Base-by-base conservation (phyloP, 2,113 vertebrate genomes). In the Stigmatopora argus region DNA sequence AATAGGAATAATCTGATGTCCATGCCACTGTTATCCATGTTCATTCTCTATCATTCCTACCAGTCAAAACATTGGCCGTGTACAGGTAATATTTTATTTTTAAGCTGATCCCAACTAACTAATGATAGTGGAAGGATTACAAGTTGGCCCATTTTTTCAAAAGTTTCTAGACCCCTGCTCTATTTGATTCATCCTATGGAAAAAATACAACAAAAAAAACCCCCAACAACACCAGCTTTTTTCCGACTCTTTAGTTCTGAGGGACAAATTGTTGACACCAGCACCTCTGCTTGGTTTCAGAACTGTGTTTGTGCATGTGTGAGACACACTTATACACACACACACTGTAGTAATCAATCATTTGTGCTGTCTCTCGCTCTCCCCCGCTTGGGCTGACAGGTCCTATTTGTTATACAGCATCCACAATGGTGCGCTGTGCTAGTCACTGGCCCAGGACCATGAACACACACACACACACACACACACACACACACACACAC, bases 331-430 rank as follows among this genome's bases (percentile, higher is more conserved):
- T 52, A n/a, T 11, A 8, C 10, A 31, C 52, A 34, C 26, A 58
- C 57, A 59, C 57, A 59, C 57, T 45, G 41, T 61, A 51, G 63
- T 52, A 64, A 64, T 64, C 63, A 64, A 64, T 64, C 63, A 64
- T 64, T 31, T 51, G 63, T 38, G 47, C 45, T 49, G 47, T 64
- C 46, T 64, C 62, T 47, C 62, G 45, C 46, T 64, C 62, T 64
- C 46, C 45, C 62, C 62, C 63, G 47, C 63, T 18, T 49, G 26
- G 48, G 48, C 31, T 64, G 63, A 52, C 47, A 51, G 48, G 47
- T 52, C 63, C 63, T 35, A 64, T 64, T 64, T 64, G 63, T 64
- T 64, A 49, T 47, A 64, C 63, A 35, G 63, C 48, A 51, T 64
- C 48, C 63, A 51, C 63, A 34, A 35, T 34, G 62, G 45, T 64